Conservation (phyloP, 1,140 invertebrate genomes). For the Hypsibius dujardini region DNA sequence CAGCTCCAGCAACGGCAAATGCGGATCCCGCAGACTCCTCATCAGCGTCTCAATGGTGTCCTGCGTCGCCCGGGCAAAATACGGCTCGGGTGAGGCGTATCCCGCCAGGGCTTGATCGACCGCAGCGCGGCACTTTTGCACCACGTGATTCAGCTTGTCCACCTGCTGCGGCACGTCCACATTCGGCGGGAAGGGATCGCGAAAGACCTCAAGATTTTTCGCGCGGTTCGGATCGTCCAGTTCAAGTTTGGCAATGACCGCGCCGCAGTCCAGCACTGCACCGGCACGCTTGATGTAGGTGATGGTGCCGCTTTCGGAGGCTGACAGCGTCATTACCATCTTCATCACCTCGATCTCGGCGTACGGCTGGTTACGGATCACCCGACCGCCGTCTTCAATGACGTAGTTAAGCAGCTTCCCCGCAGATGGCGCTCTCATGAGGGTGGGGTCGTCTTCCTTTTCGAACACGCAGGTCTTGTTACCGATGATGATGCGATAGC, state of each 20-base stretch:
- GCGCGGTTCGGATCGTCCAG: slow-evolving; percentile 65
- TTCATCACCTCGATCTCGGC: slow-evolving; percentile 99
- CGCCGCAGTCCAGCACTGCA: slow-evolving; percentile 77
- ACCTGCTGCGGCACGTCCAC: slow-evolving; percentile 39
- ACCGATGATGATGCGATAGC: slow-evolving; percentile 87
- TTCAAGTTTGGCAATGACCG: slow-evolving; percentile 68
- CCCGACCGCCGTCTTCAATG: slow-evolving; percentile 83
- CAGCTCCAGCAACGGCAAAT: slow-evolving; percentile 72
- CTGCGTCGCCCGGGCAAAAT: slow-evolving; percentile 58
- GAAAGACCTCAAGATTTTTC: slow-evolving; percentile 53
- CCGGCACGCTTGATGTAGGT: slow-evolving; percentile 75
- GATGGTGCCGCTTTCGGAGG: slow-evolving; percentile 52
- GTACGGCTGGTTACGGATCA: slow-evolving; percentile 71
- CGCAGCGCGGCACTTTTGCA: slow-evolving; percentile 53
- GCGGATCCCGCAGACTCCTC: slow-evolving; percentile 73
- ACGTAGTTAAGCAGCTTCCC: slow-evolving; percentile 81
- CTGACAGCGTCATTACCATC: slow-evolving; percentile 93
- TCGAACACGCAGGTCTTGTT: slow-evolving; percentile 95
- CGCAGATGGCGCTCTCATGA: slow-evolving; percentile 74
- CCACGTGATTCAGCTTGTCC: slow-evolving; percentile 77
- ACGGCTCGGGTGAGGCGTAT: slow-evolving; percentile 83
- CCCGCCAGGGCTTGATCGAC: slow-evolving; percentile 68
- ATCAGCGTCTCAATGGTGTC: slow-evolving; percentile 84
- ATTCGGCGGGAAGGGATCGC: slow-evolving; percentile 53
- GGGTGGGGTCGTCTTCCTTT: slow-evolving; percentile 93